Percentiles rank a stretch among this genome's conserved stretches.
Evolutionary conservation across 2,113 vertebrate species (phyloP).

Genomic region (Edolisoma coerulescens): DNA sequence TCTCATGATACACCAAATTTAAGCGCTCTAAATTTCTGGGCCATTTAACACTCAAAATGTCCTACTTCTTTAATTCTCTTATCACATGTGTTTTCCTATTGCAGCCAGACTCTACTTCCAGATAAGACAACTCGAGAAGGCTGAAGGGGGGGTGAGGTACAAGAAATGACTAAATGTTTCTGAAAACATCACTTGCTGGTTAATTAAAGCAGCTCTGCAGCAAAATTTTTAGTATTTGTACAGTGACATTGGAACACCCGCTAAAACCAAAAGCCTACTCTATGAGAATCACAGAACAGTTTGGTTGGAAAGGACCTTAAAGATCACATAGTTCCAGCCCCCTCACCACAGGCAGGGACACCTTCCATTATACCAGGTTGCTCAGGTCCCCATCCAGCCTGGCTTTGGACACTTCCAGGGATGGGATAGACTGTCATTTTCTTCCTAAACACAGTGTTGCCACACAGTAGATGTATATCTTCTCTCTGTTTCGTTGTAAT

Average conservation of each 20-base stretch:
- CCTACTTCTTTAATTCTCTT: background rate
- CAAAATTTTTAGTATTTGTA: background rate
- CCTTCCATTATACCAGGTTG: background rate
- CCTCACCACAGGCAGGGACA: background rate
- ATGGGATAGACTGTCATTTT: background rate
- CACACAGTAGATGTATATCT: background rate
- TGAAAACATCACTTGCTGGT: background rate
- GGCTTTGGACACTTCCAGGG: background rate
- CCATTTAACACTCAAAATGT: background rate
- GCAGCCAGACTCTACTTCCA: background rate
- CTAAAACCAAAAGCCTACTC: background rate
- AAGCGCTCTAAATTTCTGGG: background rate
- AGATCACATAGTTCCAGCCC: background rate
- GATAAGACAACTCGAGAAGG: background rate
- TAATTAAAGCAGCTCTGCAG: background rate
- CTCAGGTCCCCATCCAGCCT: background rate
- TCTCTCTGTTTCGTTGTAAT: background rate
- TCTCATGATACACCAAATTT: background rate
- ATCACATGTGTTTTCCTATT: background rate
- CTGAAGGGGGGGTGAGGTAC: background rate
- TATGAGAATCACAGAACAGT: background rate
- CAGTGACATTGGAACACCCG: background rate
- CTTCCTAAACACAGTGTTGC: background rate
- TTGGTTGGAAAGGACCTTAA: background rate
- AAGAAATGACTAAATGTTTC: background rate